A percentile compares a stretch with the other conserved stretches of the same genome.
Evolutionary conservation across 1,140 invertebrate species (phyloP).

Genomic region (Megalonaias nervosa): DNA sequence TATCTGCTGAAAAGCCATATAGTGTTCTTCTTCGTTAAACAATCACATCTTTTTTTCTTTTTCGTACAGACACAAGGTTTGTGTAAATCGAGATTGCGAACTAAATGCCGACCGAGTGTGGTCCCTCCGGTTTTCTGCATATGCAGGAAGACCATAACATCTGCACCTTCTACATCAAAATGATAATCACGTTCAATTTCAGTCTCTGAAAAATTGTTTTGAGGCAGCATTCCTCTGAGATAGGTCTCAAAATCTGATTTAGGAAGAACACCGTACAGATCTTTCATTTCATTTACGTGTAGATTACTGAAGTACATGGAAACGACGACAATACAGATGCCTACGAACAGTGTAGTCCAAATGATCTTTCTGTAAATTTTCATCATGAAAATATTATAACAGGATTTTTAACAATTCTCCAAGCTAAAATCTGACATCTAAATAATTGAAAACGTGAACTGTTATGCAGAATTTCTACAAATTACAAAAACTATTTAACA

Average conservation of each 20-base stretch:
- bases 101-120: slow-evolving; percentile 95
- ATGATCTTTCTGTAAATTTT: too few species aligned
- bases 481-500: too few species aligned
- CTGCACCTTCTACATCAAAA: slow-evolving; percentile 69
- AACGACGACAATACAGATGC: too few species aligned
- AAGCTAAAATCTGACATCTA: too few species aligned
- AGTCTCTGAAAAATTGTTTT: slow-evolving; percentile 23
- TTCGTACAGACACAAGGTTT: slow-evolving; percentile 59
- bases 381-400: too few species aligned
- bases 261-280: too few species aligned
- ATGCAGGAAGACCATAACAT: slow-evolving; percentile 98
- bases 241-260: slow-evolving; percentile 8
- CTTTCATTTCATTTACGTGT: too few species aligned
- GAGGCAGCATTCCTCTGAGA: slow-evolving; percentile 16
- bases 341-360: too few species aligned
- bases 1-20: slow-evolving; percentile 97
- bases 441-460: too few species aligned
- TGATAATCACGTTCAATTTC: slow-evolving; percentile 34
- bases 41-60: slow-evolving; percentile 63
- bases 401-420: too few species aligned
- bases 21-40: slow-evolving; percentile 57
- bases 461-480: too few species aligned
- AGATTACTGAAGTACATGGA: too few species aligned
- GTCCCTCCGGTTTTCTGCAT: slow-evolving; percentile 96
- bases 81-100: slow-evolving; percentile 90